Evolutionary conservation across 2,797 vertebrate genomes (phyloP), one percentile per base, ranked within the genome.

Genomic region (Choloepus didactylus): DNA sequence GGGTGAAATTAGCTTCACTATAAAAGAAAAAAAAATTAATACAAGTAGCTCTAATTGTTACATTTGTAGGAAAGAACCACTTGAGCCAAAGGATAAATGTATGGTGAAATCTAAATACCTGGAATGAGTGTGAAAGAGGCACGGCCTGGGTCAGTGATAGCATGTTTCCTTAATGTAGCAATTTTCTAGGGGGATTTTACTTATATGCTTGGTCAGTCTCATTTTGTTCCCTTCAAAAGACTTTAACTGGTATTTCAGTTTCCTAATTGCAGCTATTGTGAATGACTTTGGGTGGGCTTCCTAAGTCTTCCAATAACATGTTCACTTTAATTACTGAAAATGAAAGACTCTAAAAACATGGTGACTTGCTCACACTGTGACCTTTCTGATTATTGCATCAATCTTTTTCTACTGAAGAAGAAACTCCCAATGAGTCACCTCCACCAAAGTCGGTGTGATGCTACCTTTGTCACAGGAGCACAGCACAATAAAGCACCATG

Each of bases 261-360:
- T 79, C 54, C 88, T 95, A 95, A 96, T 38, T 93, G 92, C 23
- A 82, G 70, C 92, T 83, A 86, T 64, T 90, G 93, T 91, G 56
- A 96, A 76, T 64, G 88, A 66, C 84, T 95, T 89, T 59, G 81
- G 87, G 87, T 92, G 88, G 82, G 41, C 89, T 95, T 89, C 85
- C 89, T 87, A 76, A 94, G 49, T 51, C 44, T 95, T 92, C 91
- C 88, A 75, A 77, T 86, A 83, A 87, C 70, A 59, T 16, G 87
- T 76, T 97, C 70, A 72, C 51, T 91, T 93, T 95, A 97, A 97
- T 96, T 94, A 93, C 82, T 67, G 73, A 90, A 95, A 96, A 93
- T 86, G 69, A 96, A 88, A 96, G 87, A 69, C 72, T 87, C 44
- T 72, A 44, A 72, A 77, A 91, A 76, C 46, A 91, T 2, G 23